Base-by-base conservation (phyloP, 1,140 invertebrate species). In the Drosophila pallidifrons region DNA sequence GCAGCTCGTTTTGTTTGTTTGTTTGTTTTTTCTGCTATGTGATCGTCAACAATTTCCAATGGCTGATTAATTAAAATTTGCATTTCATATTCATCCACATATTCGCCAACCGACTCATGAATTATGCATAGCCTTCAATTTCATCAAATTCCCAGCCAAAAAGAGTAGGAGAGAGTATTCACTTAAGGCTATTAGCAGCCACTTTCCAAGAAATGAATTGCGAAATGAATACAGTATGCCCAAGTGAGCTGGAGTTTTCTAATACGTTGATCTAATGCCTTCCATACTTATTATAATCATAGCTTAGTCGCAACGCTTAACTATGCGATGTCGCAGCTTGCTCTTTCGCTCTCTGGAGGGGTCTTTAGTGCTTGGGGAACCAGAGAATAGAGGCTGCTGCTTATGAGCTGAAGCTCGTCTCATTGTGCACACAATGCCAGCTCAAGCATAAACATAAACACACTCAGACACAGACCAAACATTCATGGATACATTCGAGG, bases 401-500 rank as follows among this genome's bases (percentile, higher is more conserved):
- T 55, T 65, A 65, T 55, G 41, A 46, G 63, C 63, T 55, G 25
- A 65, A 65, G 46, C 35, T 55, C 43, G 8, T 58, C 58, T 75
- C 66, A 71, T 69, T 69, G 41, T 63, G 66, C 73, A 75, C 52
- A 75, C 59, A 75, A 64, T 65, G 54, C 46, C 45, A 58, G 57
- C 59, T 71, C 59, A 64, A 45, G 47, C 52, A 75, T 20, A 64
- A 51, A 46, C 45, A 20, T 30, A 66, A 38, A 58, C 51, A 47
- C 10, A 57, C 30, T 35, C 49, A 71, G 35, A 49, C 41, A 25
- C 20, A 38, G 41, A 7, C 41, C 52, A 67, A 52, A 45, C 13
- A 41, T 13, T 54, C 32, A 41, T 20, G 30, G 15, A 75, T 72
- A 45, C 47, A 52, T 3, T 38, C 16, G 16, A 11, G 35, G 15